phyloP scores from a whole-genome alignment of 2,797 vertebrate species.

The Phataginus tricuspis region DNA sequence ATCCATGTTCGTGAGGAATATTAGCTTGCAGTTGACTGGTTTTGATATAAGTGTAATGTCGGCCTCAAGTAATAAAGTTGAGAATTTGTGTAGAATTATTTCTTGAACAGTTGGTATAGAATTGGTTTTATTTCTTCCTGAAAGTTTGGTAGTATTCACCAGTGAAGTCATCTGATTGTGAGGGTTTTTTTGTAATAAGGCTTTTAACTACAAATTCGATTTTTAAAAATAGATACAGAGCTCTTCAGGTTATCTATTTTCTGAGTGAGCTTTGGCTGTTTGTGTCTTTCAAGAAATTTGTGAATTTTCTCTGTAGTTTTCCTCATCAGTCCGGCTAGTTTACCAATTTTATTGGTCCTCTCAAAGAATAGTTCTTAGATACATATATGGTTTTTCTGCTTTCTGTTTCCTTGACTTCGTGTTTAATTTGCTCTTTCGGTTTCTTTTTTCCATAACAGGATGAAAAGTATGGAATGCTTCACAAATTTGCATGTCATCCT shows the following conservation, averaged over 20 bases:
- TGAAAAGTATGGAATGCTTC: too few relatives aligned
- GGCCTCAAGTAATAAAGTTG: not conserved
- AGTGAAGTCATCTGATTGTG: not conserved
- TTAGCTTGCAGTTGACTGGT: not conserved
- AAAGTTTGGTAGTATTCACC: not conserved
- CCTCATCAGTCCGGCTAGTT: not conserved
- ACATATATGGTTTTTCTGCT: not conserved
- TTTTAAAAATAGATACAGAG: not conserved
- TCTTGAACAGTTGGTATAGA: not conserved
- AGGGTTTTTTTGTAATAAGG: not conserved
- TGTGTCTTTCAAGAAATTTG: not conserved
- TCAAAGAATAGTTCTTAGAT: not conserved
- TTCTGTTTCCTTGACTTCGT: not conserved
- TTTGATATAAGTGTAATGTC: not conserved
- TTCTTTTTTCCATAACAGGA: too few relatives aligned
- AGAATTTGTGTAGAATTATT: not conserved
- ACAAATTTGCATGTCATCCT: too few relatives aligned
- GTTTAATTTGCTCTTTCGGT: not conserved
- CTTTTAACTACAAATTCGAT: constrained; percentile 8
- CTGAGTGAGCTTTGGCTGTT: not conserved
- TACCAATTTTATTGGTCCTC: not conserved
- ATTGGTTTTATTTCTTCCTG: not conserved
- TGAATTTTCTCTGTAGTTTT: not conserved
- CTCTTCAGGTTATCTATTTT: not conserved
- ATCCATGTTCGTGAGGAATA: not conserved